Evolutionary conservation across 2,113 vertebrate genomes (phyloP).

Genomic region (Rhizomys pruinosus): DNA sequence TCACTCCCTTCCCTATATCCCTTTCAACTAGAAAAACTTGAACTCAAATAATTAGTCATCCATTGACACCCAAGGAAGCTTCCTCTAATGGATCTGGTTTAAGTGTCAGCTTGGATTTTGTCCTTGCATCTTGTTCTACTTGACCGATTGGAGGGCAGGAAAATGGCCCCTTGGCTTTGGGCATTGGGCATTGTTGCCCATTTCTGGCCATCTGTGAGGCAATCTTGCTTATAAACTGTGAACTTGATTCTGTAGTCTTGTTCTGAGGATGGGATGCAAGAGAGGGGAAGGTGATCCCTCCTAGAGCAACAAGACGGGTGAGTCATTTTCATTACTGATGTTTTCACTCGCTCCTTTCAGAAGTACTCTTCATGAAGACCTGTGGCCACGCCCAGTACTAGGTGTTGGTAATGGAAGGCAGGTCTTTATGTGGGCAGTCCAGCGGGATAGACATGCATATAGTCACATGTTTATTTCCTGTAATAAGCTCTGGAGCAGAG

Average conservation of each 20-base stretch:
- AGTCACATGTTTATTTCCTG: neutral
- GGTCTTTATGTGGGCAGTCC: neutral
- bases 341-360: constrained; percentile 21
- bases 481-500: neutral
- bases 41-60: constrained; percentile 5
- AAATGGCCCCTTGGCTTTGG: neutral
- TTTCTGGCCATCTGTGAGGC: neutral
- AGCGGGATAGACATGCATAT: neutral
- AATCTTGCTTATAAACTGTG: neutral
- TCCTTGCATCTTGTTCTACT: neutral
- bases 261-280: neutral
- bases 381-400: neutral
- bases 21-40: constrained; percentile 22
- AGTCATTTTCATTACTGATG: constrained; percentile 10
- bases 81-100: neutral
- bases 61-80: neutral
- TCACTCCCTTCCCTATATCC: neutral
- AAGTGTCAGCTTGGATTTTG: neutral
- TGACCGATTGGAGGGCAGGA: neutral
- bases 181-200: neutral
- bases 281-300: neutral
- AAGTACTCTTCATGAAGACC: neutral
- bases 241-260: neutral
- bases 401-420: neutral
- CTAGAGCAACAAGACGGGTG: neutral